Evolutionary conservation across 2,797 vertebrate species (phyloP).

Genomic region (Tapirus indicus): DNA sequence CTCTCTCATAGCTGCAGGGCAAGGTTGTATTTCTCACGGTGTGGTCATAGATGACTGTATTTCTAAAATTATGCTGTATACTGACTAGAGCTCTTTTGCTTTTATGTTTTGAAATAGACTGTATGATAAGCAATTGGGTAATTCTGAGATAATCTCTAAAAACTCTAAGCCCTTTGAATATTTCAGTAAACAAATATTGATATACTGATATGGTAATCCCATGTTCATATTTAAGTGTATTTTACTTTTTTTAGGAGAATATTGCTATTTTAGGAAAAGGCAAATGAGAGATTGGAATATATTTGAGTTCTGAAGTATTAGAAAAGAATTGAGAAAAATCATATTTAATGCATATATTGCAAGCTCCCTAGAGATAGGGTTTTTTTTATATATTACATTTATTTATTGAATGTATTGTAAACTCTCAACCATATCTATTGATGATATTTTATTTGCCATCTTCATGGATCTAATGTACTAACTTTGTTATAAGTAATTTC

Average conservation of each 20-base stretch:
- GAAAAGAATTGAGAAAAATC: background rate
- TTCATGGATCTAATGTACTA: background rate
- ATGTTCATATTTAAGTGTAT: constrained; percentile 10
- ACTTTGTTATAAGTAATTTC: background rate
- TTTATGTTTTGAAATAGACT: constrained; percentile 40
- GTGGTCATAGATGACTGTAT: background rate
- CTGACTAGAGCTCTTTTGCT: background rate
- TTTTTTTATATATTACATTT: background rate
- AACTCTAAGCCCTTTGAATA: background rate
- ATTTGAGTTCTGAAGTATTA: constrained; percentile 5
- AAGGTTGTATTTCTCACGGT: background rate
- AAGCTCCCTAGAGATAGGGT: background rate
- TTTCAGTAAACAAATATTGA: constrained; percentile 5
- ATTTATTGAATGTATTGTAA: background rate
- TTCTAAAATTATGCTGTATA: background rate
- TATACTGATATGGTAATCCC: background rate
- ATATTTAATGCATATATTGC: background rate
- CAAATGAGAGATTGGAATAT: background rate
- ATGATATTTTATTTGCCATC: background rate
- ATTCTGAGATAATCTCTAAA: constrained; percentile 48
- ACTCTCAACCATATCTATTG: background rate
- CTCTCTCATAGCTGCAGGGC: background rate
- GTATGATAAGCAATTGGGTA: background rate
- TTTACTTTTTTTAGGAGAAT: background rate
- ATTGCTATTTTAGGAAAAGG: constrained; percentile 6